A percentile compares a stretch with the other conserved stretches of the same genome.
These are phyloP conservation scores for Dendroctonus valens DNA, from an alignment of 1,140 invertebrate species.

Conservation along the genomic window DNA sequence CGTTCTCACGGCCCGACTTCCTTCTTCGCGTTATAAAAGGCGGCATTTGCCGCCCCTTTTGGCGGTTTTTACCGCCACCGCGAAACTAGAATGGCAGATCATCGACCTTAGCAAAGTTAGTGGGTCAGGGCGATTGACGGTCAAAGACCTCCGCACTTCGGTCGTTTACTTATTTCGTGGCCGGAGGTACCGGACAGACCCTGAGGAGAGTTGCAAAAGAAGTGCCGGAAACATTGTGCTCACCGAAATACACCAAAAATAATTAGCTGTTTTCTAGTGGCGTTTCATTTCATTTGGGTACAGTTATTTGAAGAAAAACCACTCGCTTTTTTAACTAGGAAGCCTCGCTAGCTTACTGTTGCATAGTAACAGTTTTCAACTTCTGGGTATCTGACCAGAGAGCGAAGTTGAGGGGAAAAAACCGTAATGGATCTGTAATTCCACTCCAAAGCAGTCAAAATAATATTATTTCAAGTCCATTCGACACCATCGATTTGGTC, in stretches of 20 bases:
- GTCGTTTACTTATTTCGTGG: slow-evolving; percentile 46
- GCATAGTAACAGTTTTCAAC: too few species aligned
- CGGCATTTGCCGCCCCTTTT: slow-evolving; percentile 17
- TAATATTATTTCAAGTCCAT: too few species aligned
- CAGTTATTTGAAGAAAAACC: slow-evolving; percentile 7
- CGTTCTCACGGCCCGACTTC: slow-evolving; percentile 34
- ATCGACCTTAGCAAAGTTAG: slow-evolving; percentile 52
- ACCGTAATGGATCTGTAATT: too few species aligned
- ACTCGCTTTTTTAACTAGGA: not conserved
- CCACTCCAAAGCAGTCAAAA: too few species aligned
- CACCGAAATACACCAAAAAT: slow-evolving; percentile 26
- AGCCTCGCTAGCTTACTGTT: not conserved
- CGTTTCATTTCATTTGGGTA: slow-evolving; percentile 7
- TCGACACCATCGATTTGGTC: too few species aligned
- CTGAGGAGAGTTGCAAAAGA: slow-evolving; percentile 24
- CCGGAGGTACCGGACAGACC: slow-evolving; percentile 17
- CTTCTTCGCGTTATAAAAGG: slow-evolving; percentile 24
- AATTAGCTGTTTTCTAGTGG: slow-evolving; percentile 4
- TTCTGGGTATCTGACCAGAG: not conserved
- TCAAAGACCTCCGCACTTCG: slow-evolving; percentile 43
- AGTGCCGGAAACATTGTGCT: slow-evolving; percentile 25
- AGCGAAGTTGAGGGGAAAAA: too few species aligned
- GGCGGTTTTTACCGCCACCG: slow-evolving; percentile 33
- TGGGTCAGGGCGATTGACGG: slow-evolving; percentile 50
- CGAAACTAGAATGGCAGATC: slow-evolving; percentile 52